Percentiles rank a stretch among this genome's conserved stretches.
phyloP scores from a whole-genome alignment of 2,113 vertebrate species.

The Caracal caracal region DNA sequence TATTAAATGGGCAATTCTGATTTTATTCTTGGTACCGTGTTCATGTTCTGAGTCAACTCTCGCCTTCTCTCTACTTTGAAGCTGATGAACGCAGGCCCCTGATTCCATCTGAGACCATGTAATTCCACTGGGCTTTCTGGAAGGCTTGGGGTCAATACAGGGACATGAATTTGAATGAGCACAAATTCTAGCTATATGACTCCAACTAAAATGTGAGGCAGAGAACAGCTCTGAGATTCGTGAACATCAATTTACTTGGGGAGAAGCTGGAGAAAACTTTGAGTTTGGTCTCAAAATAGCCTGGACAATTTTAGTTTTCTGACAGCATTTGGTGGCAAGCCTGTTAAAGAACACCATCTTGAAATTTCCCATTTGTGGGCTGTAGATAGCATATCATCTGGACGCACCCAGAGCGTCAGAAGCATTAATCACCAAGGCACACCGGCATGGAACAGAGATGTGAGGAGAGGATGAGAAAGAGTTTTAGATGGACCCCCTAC shows the following conservation, averaged over 20 bases:
- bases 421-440: conserved; percentile 34
- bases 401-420: conserved; percentile 49
- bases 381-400: conserved; percentile 62
- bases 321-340: conserved; percentile 74
- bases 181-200: neutral
- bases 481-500: neutral
- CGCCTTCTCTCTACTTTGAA: conserved; percentile 43
- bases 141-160: neutral
- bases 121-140: neutral
- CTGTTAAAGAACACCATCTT: conserved; percentile 72
- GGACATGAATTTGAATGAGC: conserved; percentile 4
- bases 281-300: conserved; percentile 75
- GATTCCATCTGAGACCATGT: neutral
- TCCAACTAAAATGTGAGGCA: conserved; percentile 43
- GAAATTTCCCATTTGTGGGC: conserved; percentile 58
- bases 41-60: conserved; percentile 29
- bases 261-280: conserved; percentile 64
- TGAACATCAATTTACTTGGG: conserved; percentile 62
- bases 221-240: conserved; percentile 49
- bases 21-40: conserved; percentile 45
- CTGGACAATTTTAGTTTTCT: conserved; percentile 76
- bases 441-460: conserved; percentile 20
- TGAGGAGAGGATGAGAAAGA: neutral
- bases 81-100: neutral
- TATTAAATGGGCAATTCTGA: neutral